Evolutionary conservation across 2,888 invertebrate species (phyloP).

Genomic region (Parnassius smintheus): DNA sequence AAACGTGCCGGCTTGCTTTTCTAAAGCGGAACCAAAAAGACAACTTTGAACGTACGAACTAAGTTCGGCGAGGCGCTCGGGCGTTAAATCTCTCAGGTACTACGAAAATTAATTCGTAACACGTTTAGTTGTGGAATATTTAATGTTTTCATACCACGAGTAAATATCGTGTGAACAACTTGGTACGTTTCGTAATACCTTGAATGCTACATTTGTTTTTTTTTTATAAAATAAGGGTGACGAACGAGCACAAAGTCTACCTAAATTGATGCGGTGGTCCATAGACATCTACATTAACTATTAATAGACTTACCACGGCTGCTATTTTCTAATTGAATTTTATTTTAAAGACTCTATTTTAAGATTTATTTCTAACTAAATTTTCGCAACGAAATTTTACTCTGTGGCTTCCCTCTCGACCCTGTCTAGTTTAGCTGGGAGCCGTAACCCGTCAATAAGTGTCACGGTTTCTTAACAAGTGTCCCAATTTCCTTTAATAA

Average conservation of each 20-base stretch:
- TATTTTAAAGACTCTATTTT: background rate
- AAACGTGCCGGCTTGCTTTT: slow-evolving; percentile 3
- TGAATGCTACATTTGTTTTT: no score
- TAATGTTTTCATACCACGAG: slow-evolving; percentile 18
- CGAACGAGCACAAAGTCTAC: no score
- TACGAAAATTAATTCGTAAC: slow-evolving; percentile 29
- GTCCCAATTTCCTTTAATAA: slow-evolving; percentile 28
- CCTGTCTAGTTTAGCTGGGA: slow-evolving; percentile 12
- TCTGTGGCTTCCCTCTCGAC: slow-evolving; percentile 21
- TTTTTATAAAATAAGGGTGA: no score
- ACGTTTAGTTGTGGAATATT: slow-evolving; percentile 26
- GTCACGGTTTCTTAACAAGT: slow-evolving; percentile 27
- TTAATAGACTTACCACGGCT: no score
- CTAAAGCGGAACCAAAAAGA: slow-evolving; percentile 10
- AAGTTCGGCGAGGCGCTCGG: slow-evolving; percentile 22
- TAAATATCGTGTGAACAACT: slow-evolving; percentile 8
- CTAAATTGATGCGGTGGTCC: no score
- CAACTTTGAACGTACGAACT: slow-evolving; percentile 10
- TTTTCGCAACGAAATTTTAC: background rate
- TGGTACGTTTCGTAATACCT: slow-evolving; percentile 4
- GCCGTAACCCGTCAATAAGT: slow-evolving; percentile 10
- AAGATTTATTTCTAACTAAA: background rate
- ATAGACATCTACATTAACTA: no score
- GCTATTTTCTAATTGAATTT: background rate
- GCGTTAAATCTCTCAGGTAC: slow-evolving; percentile 29